Base-by-base conservation (phyloP, 2,888 invertebrate genomes). In the Cheilosia pagana region DNA sequence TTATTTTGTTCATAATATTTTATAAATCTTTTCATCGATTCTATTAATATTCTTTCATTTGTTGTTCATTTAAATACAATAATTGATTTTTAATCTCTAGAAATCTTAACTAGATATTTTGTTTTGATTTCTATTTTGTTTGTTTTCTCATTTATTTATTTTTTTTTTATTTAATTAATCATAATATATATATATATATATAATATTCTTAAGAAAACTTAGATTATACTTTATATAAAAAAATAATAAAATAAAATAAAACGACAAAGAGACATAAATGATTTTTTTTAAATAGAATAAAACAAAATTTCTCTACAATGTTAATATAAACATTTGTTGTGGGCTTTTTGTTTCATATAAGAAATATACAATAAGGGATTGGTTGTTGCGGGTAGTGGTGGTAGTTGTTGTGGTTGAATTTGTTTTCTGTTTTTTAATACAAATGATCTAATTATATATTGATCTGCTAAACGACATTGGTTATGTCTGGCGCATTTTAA, bases 11-110 rank as follows among this genome's bases (percentile, higher is more conserved):
- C 21, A 65, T 85, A 35, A 85, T 85, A 65, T 85, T 79, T 79
- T 21, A 68, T 74, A 50, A 39, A 67, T 82, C 60, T 82, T 76
- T 78, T 63, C 65, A 79, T 83, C 62, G 60, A 75, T 76, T 81
- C 59, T 71, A 71, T 75, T 71, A 41, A 48, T n/a, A 48, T 14
- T 53, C 25, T 43, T 63, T 70, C 8, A 52, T 76, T 67, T 74
- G 12, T 68, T 28, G 31, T 70, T 52, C 14, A 21, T 28, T 77
- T 86, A 70, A 81, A 81, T 86, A 85, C 85, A 85, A 71, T 85
- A 85, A 81, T 81, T 85, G 75, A 71, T 71, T 76, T 83, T 85
- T 85, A 85, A 75, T 75, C 53, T 79, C 85, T 85, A 79, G 75
- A 79, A 79, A 74, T 81, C 85, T 81, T 85, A 85, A 81, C 85